Evolutionary conservation across 2,113 vertebrate genomes (phyloP).

Genomic region (Chlorocebus sabaeus): DNA sequence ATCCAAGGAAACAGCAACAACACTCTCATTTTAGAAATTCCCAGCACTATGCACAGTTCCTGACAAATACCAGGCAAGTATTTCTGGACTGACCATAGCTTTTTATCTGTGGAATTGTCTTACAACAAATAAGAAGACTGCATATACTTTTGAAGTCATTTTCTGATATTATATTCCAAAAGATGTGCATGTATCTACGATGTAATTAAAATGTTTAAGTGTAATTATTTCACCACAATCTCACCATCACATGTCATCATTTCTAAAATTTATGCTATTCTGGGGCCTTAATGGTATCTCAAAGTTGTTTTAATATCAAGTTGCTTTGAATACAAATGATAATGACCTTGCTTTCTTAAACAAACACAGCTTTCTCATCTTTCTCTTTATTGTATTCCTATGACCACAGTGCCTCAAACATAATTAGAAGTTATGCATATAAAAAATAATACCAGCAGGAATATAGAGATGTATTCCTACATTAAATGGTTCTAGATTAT

Average conservation of each 20-base stretch:
- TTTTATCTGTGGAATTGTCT: not conserved
- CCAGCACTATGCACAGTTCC: not conserved
- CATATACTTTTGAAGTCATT: constrained; percentile 29
- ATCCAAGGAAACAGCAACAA: not conserved
- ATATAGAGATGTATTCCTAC: not conserved
- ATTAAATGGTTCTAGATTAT: not conserved
- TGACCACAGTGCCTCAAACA: constrained; percentile 1
- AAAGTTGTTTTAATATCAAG: constrained; percentile 25
- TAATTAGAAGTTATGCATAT: constrained; percentile 10
- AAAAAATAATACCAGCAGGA: not conserved
- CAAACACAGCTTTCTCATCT: not conserved
- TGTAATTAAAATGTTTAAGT: not conserved
- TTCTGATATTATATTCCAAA: constrained; percentile 22
- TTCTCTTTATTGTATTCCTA: not conserved
- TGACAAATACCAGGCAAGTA: not conserved
- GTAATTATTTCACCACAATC: not conserved
- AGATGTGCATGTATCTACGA: not conserved
- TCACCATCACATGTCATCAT: constrained; percentile 3
- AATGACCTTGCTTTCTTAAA: constrained; percentile 29
- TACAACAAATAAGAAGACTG: not conserved
- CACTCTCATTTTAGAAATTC: constrained; percentile 5
- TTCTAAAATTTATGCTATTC: constrained; percentile 34
- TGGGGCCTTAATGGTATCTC: not conserved
- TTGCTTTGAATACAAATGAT: constrained; percentile 37
- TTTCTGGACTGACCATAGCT: not conserved